A percentile compares a stretch with the other conserved stretches of the same genome.
These are phyloP conservation scores for Temnothorax curvispinosus DNA, from an alignment of 1,140 invertebrate species.

Conservation along the genomic window DNA sequence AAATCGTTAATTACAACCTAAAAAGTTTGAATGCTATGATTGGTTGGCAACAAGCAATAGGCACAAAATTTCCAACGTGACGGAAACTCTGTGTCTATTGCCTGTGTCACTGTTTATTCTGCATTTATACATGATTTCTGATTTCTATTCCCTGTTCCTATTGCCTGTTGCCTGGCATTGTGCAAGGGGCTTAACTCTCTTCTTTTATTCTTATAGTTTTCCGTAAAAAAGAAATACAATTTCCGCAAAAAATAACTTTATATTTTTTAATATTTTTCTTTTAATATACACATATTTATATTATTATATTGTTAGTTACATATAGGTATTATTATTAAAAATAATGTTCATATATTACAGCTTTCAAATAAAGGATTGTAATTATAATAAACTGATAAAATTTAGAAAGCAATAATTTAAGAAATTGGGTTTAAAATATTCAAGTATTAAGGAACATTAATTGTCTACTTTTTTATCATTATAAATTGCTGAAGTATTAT, in stretches of 20 bases:
- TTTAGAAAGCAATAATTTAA: constrained; percentile 9
- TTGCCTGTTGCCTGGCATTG: no score
- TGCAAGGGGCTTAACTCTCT: no score
- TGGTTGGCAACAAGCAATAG: no score
- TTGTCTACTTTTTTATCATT: background rate
- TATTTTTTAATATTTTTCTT: background rate
- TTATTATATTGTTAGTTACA: background rate
- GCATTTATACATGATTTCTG: no score
- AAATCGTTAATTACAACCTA: no score
- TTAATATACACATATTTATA: background rate
- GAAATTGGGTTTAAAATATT: constrained; percentile 12
- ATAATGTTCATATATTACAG: background rate
- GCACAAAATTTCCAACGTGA: no score
- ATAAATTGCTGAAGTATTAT: background rate
- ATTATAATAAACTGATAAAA: background rate
- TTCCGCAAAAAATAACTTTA: background rate
- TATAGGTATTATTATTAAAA: constrained; percentile 6
- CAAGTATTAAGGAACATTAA: background rate
- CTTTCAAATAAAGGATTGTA: background rate
- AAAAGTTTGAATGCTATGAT: no score
- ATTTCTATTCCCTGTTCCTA: no score
- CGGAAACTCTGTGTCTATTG: no score
- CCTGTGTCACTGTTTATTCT: no score
- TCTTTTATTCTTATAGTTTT: background rate
- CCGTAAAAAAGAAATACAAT: background rate